Evolutionary conservation across 2,797 vertebrate genomes (phyloP).

Genomic region (Artibeus lituratus): DNA sequence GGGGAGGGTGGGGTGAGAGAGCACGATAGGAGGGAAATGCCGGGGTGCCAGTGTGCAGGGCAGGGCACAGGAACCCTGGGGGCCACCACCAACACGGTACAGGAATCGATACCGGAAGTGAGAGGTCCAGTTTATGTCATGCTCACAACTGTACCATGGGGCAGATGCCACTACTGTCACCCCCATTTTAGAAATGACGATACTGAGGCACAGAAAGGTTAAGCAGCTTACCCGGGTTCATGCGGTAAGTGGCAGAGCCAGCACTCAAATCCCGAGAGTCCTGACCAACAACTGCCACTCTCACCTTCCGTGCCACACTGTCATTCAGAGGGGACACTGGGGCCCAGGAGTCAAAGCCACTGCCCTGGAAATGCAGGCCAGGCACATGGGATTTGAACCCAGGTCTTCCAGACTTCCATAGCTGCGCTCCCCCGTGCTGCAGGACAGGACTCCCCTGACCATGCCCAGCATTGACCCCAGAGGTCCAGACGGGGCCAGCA

Average conservation of each 20-base stretch:
- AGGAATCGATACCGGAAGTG: no score
- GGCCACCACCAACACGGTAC: neutral
- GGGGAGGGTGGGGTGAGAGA: neutral
- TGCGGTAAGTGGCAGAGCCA: neutral
- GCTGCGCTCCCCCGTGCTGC: neutral
- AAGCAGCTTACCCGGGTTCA: neutral
- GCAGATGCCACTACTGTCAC: neutral
- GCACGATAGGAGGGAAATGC: no score
- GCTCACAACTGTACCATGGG: neutral
- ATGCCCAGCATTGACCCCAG: neutral
- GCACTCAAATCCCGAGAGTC: neutral
- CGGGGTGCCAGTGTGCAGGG: neutral
- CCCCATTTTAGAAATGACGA: neutral
- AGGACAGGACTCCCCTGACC: neutral
- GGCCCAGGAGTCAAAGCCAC: neutral
- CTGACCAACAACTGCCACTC: accelerated
- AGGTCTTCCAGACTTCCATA: no score
- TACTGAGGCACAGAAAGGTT: neutral
- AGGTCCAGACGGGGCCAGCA: neutral
- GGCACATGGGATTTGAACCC: neutral
- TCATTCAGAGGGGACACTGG: no score
- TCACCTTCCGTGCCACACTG: neutral
- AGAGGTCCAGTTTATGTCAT: neutral
- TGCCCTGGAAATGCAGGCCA: neutral
- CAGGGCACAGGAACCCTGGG: accelerated